phyloP scores from a whole-genome alignment of 2,888 invertebrate species.

The Epistrophe grossulariae region DNA sequence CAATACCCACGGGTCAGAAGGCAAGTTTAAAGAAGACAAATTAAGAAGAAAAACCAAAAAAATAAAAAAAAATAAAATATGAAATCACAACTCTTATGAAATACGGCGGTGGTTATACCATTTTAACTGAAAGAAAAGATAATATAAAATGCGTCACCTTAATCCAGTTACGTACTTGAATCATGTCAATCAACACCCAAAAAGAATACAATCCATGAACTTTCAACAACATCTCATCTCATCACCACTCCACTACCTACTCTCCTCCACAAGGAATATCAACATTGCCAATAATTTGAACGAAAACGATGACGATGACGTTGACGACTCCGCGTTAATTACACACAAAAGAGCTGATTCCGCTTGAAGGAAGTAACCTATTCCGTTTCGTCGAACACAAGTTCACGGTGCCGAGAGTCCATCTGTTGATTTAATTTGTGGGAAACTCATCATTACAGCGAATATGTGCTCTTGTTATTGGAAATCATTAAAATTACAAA shows the following conservation, averaged over 20 bases:
- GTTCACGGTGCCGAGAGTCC: constrained; percentile 34
- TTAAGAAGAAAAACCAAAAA: too few species aligned
- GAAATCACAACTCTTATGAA: neutral
- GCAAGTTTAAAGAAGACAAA: too few species aligned
- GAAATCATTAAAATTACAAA: constrained; percentile 27
- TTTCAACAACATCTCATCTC: neutral
- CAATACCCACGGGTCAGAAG: neutral
- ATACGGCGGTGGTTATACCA: neutral
- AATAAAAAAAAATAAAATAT: neutral
- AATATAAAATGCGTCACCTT: neutral
- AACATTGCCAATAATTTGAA: neutral
- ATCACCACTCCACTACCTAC: neutral
- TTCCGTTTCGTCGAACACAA: constrained; percentile 31
- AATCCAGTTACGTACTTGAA: neutral
- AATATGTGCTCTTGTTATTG: constrained; percentile 45
- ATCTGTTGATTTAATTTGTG: constrained; percentile 69
- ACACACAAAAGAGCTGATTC: constrained; percentile 28
- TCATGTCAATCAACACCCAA: constrained; percentile 3
- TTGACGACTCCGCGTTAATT: constrained; percentile 34
- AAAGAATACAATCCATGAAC: neutral
- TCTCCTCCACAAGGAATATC: neutral
- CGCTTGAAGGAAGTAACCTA: constrained; percentile 13
- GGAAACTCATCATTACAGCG: constrained; percentile 51
- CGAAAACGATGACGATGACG: neutral
- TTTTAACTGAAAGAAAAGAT: neutral